Evolutionary conservation across 2,113 vertebrate genomes (phyloP).

Genomic region (Thamnophis sirtalis): DNA sequence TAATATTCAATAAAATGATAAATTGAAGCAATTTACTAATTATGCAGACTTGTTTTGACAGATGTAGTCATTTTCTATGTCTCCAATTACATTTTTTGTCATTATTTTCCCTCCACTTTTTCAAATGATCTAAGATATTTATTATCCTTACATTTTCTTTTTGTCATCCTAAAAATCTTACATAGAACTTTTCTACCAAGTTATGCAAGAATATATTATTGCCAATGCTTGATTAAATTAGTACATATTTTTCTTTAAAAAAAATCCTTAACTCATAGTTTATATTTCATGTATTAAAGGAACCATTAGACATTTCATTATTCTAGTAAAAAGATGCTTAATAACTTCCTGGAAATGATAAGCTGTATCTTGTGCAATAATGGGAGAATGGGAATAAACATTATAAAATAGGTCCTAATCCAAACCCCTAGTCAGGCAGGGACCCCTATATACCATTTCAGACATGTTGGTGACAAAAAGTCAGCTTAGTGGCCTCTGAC

Average conservation of each 20-base stretch:
- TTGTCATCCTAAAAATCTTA: constrained; percentile 7
- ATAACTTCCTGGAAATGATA: constrained; percentile 4
- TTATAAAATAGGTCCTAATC: no score
- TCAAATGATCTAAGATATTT: not conserved
- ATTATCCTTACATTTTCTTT: not conserved
- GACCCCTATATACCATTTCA: not conserved
- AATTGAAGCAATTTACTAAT: not conserved
- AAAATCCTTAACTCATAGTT: not conserved
- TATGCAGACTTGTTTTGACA: not conserved
- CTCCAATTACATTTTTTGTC: not conserved
- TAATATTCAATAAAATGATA: not conserved
- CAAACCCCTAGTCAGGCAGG: not conserved
- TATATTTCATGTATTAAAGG: constrained; percentile 15
- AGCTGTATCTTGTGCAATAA: not conserved
- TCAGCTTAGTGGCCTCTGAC: not conserved
- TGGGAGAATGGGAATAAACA: not conserved
- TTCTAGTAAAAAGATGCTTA: constrained; percentile 5
- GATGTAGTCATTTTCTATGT: not conserved
- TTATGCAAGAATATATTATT: not conserved
- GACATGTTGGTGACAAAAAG: not conserved
- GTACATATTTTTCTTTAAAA: not conserved
- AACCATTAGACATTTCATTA: not conserved
- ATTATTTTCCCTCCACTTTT: not conserved
- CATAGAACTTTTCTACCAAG: not conserved
- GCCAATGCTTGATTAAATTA: not conserved